Evolutionary conservation across 2,888 invertebrate species (phyloP).

Genomic region (Linyphia triangularis): DNA sequence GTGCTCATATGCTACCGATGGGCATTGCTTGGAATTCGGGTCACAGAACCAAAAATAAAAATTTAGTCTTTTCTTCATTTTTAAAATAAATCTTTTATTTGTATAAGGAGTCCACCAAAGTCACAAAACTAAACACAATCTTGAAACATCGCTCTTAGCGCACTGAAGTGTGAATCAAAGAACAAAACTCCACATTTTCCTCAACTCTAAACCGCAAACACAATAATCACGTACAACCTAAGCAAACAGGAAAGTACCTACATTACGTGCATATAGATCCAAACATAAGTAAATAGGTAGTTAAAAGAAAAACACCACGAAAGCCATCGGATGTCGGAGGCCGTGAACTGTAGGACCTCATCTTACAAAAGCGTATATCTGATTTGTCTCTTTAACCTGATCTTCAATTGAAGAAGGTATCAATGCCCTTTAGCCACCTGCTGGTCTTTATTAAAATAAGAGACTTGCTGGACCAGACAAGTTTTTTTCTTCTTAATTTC

Average conservation of each 20-base stretch:
- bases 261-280: not conserved
- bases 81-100: too few species aligned
- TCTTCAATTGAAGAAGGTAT: slow-evolving; percentile 6
- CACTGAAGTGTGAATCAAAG: too few species aligned
- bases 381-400: not conserved
- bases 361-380: not conserved
- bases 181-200: too few species aligned
- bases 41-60: too few species aligned
- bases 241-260: not conserved
- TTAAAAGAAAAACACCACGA: not conserved
- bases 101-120: too few species aligned
- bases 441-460: not conserved
- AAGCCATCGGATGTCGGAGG: not conserved
- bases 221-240: not conserved
- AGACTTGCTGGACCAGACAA: not conserved
- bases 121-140: too few species aligned
- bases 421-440: slow-evolving; percentile 3
- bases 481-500: not conserved
- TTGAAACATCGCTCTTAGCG: too few species aligned
- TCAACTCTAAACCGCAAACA: too few species aligned
- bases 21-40: too few species aligned
- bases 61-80: too few species aligned
- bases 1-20: too few species aligned
- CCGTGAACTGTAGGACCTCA: not conserved
- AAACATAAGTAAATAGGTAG: not conserved